Base-by-base conservation (phyloP, 2,888 invertebrate genomes). In the Dolomedes plantarius region DNA sequence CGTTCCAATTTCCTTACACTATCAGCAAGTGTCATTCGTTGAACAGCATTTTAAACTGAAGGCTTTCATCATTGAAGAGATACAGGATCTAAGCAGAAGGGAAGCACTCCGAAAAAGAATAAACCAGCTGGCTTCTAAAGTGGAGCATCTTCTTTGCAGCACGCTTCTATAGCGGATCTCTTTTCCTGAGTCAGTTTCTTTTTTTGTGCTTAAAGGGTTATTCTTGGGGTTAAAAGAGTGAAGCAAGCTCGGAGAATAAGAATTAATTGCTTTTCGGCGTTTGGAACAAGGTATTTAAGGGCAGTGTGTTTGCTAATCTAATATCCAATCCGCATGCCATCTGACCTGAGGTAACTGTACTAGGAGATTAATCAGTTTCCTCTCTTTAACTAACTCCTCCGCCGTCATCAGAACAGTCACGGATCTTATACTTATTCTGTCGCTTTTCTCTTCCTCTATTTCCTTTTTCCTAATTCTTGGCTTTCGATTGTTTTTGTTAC, bases 181-280 rank as follows among this genome's bases (percentile, higher is more conserved):
- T 36, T 32, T 68, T 39, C 36, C 31, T 29, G 13, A 27, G 62
- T 62, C 23, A 27, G n/a, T n/a, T n/a, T n/a, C n/a, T n/a, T 62
- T 62, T 19, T 62, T 62, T 27, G 28, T 62, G 62, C 62, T 62
- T 23, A 13, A 65, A 65, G 29, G 28, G 28, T 65, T 28, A 65
- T 29, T 65, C n/a, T 1, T 31, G n/a, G 65, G 65, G 31, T 65
- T 65, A 65, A 29, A 65, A 68, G n/a, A 36, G 23, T 13, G 36
- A 68, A 39, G 36, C 68, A 39, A 68, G 23, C 28, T 32, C 1
- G 39, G 31, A 68, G 19, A 68, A 39, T 36, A 31, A 67, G 31
- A 67, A 67, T 67, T 67, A 67, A 67, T 67, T 67, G 67, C 28
- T 67, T 67, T 67, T 36, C 36, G 36, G 5, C 9, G 36, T 9